Percentiles rank a stretch among this genome's conserved stretches.
Conservation (phyloP, 2,888 invertebrate genomes). For the Venusia cambrica region DNA sequence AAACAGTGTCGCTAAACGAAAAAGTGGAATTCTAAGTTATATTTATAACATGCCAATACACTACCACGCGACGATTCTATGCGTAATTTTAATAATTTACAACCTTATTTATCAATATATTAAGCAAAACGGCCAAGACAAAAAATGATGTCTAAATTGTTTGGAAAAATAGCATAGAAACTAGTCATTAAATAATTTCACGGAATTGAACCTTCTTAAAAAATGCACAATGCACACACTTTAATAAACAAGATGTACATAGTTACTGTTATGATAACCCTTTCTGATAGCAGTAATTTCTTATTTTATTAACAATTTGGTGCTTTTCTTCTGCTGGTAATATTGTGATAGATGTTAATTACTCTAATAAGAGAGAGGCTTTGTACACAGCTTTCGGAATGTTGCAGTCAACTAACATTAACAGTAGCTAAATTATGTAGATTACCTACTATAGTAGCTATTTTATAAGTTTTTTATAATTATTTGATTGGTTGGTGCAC, state of each 20-base stretch:
- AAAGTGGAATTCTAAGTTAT: constrained; percentile 54
- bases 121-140: constrained; percentile 66
- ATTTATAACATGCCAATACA: constrained; percentile 75
- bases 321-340: constrained; percentile 69
- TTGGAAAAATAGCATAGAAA: constrained; percentile 44
- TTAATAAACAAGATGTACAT: constrained; percentile 58
- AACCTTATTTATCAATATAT: constrained; percentile 75
- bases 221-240: constrained; percentile 35
- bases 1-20: constrained; percentile 59
- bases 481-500: constrained; percentile 52
- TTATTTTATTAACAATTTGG: constrained; percentile 62
- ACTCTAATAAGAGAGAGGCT: constrained; percentile 61
- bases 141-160: constrained; percentile 35
- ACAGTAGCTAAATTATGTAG: constrained; percentile 57
- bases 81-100: constrained; percentile 76
- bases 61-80: constrained; percentile 75
- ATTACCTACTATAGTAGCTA: constrained; percentile 29
- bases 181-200: constrained; percentile 61
- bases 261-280: constrained; percentile 59
- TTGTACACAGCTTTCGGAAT: constrained; percentile 81
- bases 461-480: constrained; percentile 26
- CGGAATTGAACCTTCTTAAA: constrained; percentile 24
- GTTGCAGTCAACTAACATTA: constrained; percentile 76
- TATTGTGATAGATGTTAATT: constrained; percentile 65
- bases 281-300: constrained; percentile 44